Conservation (phyloP, 2,113 vertebrate species). For the Steatornis caripensis region DNA sequence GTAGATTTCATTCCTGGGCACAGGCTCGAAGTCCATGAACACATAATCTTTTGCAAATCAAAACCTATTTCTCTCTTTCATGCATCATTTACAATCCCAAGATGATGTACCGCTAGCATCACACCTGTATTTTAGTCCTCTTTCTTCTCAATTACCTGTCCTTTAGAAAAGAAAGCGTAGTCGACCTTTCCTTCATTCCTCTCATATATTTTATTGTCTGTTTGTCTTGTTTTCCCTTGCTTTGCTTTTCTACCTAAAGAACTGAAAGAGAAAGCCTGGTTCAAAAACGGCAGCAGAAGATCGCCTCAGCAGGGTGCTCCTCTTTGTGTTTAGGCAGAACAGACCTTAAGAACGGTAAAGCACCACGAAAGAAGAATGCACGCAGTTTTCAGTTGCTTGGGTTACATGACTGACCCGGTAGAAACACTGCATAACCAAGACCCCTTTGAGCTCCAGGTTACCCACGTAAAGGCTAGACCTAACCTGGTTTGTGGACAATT, state of each 20-base stretch:
- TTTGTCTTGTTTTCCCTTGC: neutral
- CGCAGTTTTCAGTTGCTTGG: neutral
- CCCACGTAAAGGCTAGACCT: neutral
- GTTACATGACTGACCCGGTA: neutral
- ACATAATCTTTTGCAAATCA: conserved; percentile 49
- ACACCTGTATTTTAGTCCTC: conserved; percentile 23
- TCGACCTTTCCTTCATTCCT: neutral
- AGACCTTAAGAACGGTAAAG: neutral
- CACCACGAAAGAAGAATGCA: neutral
- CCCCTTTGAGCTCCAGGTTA: neutral
- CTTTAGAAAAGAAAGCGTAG: conserved; percentile 24
- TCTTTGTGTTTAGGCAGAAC: neutral
- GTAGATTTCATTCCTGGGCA: neutral
- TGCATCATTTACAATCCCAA: conserved; percentile 12
- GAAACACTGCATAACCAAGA: neutral
- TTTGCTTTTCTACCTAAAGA: neutral
- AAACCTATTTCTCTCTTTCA: conserved; percentile 32
- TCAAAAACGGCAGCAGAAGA: neutral
- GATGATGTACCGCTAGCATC: conserved; percentile 12
- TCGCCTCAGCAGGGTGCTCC: neutral
- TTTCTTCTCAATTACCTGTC: neutral
- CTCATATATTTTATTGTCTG: neutral
- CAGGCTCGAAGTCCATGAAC: conserved; percentile 26
- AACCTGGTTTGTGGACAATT: neutral
- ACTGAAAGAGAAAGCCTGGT: neutral